Evolutionary conservation across 2,888 invertebrate species (phyloP).

Genomic region (Microctonus aethiopoides): DNA sequence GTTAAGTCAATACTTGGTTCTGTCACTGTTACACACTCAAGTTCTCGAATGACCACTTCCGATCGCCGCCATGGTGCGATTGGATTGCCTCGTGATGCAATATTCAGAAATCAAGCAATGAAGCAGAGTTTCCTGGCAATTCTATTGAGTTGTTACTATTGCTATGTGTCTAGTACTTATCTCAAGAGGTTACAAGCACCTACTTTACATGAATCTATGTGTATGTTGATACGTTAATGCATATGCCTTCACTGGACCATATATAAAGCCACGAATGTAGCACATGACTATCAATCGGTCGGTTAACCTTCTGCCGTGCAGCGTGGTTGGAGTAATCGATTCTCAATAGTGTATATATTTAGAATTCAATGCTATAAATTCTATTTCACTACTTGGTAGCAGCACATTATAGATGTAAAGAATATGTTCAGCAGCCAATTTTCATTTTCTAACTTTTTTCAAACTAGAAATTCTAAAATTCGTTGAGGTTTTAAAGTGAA

Average conservation of each 20-base stretch:
- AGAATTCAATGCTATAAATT: too few species aligned
- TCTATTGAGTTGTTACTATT: slow-evolving; percentile 57
- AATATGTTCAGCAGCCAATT: too few species aligned
- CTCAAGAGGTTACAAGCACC: slow-evolving; percentile 47
- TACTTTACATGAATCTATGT: not conserved
- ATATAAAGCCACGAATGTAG: slow-evolving; percentile 32
- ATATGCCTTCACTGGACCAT: not conserved
- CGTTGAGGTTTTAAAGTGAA: too few species aligned
- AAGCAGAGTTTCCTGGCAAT: not conserved
- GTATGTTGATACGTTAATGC: not conserved
- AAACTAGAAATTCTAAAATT: too few species aligned
- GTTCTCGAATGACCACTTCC: slow-evolving; percentile 5
- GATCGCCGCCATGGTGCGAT: slow-evolving; percentile 49
- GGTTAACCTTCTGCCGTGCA: slow-evolving; percentile 40
- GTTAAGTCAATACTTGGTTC: slow-evolving; percentile 39
- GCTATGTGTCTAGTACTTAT: slow-evolving; percentile 55
- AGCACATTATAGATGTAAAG: too few species aligned
- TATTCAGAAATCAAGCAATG: not conserved
- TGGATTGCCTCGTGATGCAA: slow-evolving; percentile 37
- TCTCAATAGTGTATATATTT: too few species aligned
- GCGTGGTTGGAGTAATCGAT: not conserved
- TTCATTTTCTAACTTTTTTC: too few species aligned
- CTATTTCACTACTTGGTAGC: too few species aligned
- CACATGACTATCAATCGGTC: slow-evolving; percentile 41
- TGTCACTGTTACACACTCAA: not conserved